Evolutionary conservation across 2,797 vertebrate genomes (phyloP), one percentile per base, ranked within the genome.

Genomic region (Gastrophryne carolinensis): DNA sequence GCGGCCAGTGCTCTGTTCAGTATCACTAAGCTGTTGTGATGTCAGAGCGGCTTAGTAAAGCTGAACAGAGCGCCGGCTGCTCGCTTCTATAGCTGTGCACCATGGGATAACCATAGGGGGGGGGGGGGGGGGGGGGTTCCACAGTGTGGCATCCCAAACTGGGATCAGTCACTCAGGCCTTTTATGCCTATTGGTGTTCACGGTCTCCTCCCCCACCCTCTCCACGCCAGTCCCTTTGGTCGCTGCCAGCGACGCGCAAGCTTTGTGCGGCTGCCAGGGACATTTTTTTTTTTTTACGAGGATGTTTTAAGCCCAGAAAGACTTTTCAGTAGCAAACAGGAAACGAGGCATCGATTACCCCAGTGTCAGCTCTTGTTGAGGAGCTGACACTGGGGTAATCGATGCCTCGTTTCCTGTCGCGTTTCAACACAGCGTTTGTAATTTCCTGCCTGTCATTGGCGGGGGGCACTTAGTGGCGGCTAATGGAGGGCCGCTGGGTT

Each of bases 401-500:
- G 88, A 91, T 90, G 87, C 78, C 85, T 83, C 81, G 83, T 90
- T 92, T 92, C 91, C 91, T 92, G 81, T 86, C 83, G 54, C 87
- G 84, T 91, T 91, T 92, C 90, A 90, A 89, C 89, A 91, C 86
- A 80, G 86, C 87, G 89, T 91, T 87, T 90, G 90, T 90, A 87
- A 91, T 90, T 90, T 91, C 91, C 86, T 87, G 84, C 75, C 49
- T 63, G 74, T 57, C 66, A 32, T 34, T 62, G 13, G 62, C 21
- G 11, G 39, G 72, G 65, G 64, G 53, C 54, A 30, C 50, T 69
- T 75, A n/a, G n/a, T 34, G 19, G 47, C 61, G 13, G 58, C 44
- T 72, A 72, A 62, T 72, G 47, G 70, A 34, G 65, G 49, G 47
- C n/a, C 24, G 23, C 30, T 35, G 23, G 24, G 35, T 67, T 67